Percentiles rank a stretch among this genome's conserved stretches.
These are phyloP conservation scores for Drosophila buzzatii DNA, from an alignment of 2,888 invertebrate species.

Conservation along the genomic window DNA sequence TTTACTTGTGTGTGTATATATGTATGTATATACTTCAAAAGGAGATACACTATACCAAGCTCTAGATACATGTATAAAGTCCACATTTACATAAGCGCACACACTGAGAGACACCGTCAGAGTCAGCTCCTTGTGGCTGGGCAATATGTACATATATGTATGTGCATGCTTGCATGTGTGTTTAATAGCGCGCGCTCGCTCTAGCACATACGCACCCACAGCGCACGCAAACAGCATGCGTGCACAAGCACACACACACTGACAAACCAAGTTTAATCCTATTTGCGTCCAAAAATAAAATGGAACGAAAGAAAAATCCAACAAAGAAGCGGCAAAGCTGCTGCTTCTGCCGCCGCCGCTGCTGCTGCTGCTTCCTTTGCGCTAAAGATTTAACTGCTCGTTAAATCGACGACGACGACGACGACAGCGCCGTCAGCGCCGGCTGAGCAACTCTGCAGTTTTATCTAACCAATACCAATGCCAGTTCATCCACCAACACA, in stretches of 20 bases:
- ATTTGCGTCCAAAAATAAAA: constrained; percentile 76
- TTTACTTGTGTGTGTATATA: background rate
- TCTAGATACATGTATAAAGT: constrained; percentile 4
- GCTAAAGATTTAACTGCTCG: constrained; percentile 53
- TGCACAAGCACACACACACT: constrained; percentile 34
- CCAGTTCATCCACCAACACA: constrained; percentile 57
- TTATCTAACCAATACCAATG: constrained; percentile 73
- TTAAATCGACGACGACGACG: constrained; percentile 22
- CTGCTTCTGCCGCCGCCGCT: constrained; percentile 50
- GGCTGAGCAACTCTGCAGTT: constrained; percentile 51
- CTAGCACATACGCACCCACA: constrained; percentile 42
- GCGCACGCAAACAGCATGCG: constrained; percentile 62
- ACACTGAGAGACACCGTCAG: background rate
- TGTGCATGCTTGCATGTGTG: constrained; percentile 16
- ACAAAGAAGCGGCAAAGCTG: constrained; percentile 68
- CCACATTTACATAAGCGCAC: constrained; percentile 4
- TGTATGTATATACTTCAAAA: constrained; percentile 6
- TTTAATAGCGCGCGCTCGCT: constrained; percentile 49
- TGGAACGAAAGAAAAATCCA: constrained; percentile 67
- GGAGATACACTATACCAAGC: constrained; percentile 31
- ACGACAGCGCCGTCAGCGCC: constrained; percentile 26
- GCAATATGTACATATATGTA: constrained; percentile 3
- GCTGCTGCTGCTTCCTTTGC: constrained; percentile 66
- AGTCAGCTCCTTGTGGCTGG: constrained; percentile 53
- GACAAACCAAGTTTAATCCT: constrained; percentile 64